Evolutionary conservation across 2,113 vertebrate genomes (phyloP).

Genomic region (Addax nasomaculatus): DNA sequence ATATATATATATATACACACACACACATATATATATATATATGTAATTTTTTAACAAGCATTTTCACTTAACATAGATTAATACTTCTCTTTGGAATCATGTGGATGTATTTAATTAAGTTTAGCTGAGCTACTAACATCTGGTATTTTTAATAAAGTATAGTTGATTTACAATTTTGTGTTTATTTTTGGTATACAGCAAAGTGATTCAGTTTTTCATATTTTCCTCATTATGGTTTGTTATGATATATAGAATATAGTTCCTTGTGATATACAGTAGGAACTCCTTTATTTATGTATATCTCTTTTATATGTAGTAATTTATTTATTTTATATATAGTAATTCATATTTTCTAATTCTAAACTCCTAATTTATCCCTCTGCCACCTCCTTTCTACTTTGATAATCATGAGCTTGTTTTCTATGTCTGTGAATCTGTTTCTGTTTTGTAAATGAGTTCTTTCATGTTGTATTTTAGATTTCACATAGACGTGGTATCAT

Average conservation of each 20-base stretch:
- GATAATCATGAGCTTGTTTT: not conserved
- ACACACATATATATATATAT: not conserved
- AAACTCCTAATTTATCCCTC: not conserved
- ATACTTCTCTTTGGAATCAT: not conserved
- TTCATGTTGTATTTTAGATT: not conserved
- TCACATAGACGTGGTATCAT: not conserved
- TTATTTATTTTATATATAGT: not conserved
- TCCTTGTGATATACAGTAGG: not conserved
- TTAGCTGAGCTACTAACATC: not conserved
- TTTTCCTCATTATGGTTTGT: not conserved
- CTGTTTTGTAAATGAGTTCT: not conserved
- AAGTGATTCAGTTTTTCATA: not conserved
- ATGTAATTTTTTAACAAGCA: not conserved
- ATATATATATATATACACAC: not conserved
- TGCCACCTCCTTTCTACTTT: not conserved
- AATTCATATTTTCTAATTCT: not conserved
- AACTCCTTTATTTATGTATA: not conserved
- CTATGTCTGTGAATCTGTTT: not conserved
- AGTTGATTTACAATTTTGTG: not conserved
- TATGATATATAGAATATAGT: not conserved
- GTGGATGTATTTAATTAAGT: not conserved
- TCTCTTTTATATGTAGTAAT: not conserved
- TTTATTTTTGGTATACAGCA: not conserved
- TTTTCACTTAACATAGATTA: not conserved
- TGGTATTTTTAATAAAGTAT: not conserved